Evolutionary conservation across 2,113 vertebrate species (phyloP), one percentile per base, ranked within the genome.

Genomic region (Oriolus oriolus): DNA sequence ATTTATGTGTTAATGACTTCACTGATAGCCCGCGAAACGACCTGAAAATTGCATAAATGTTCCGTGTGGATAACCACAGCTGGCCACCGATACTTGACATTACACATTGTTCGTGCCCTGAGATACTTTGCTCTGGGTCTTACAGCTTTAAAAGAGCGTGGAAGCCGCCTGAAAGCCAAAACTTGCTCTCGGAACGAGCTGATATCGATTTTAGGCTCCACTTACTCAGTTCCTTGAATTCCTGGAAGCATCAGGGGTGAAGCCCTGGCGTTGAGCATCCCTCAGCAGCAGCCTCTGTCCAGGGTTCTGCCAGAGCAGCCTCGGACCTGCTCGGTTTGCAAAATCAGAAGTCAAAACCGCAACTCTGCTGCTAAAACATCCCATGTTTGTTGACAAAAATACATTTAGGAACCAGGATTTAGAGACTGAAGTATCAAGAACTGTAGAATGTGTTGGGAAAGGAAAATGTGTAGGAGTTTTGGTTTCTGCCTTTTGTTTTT

Each of bases 51-150:
- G 11, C 49, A 13, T 10, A 7, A 61, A 57, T 14, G 3, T n/a
- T 42, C 31, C 7, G 7, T 47, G 56, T 59, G 59, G 22, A 11
- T 20, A 37, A 24, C 16, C 33, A n/a, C 15, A 23, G 84, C n/a
- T 2, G 17, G 14, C 87, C 28, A 4, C 0, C 10, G 20, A 5
- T 21, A 3, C 16, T 31, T 17, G 19, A 5, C 20, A 15, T 17
- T 12, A 5, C 44, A 0, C 49, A 13, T 54, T 26, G 2, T 39
- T 76, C 44, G 41, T 76, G 16, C 30, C 14, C 45, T 26, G 53
- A 5, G 61, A 30, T 42, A 11, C 26, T 71, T 33, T 37, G 60
- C 3, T 35, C 37, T 22, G 41, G 13, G 5, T 60, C 56, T 75
- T 31, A 41, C 45, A 44, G 33, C n/a, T 65, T 20, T 41, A 19